A percentile compares a stretch with the other conserved stretches of the same genome.
These are phyloP conservation scores for Lamproptera curius DNA, from an alignment of 2,888 invertebrate species.

Conservation along the genomic window DNA sequence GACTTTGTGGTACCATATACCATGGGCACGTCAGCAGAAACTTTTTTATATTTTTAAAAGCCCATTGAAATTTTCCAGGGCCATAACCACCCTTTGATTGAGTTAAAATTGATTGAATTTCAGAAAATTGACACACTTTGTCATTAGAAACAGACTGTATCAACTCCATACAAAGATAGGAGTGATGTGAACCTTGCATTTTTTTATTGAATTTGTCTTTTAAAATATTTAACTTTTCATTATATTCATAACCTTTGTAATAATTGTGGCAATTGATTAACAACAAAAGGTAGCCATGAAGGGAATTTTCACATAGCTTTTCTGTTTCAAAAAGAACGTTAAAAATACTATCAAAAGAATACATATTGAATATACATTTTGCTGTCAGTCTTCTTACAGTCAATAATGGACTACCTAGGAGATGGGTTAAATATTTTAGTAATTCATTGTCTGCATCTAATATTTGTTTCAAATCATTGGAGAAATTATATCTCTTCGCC, in stretches of 20 bases:
- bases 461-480: constrained; percentile 33
- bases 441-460: constrained; percentile 35
- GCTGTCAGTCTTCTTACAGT: constrained; percentile 63
- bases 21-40: constrained; percentile 38
- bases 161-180: constrained; percentile 47
- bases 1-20: constrained; percentile 37
- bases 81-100: constrained; percentile 35
- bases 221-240: constrained; percentile 30
- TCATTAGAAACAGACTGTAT: constrained; percentile 40
- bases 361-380: constrained; percentile 62
- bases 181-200: constrained; percentile 34
- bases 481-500: constrained; percentile 60
- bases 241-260: constrained; percentile 29
- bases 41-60: constrained; percentile 40
- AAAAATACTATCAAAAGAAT: constrained; percentile 38
- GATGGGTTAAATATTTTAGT: constrained; percentile 39
- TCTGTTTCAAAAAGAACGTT: constrained; percentile 5
- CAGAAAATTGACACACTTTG: constrained; percentile 22
- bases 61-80: constrained; percentile 52
- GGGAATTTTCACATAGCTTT: constrained; percentile 44
- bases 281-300: constrained; percentile 59
- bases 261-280: constrained; percentile 39
- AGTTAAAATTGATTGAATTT: constrained; percentile 37
- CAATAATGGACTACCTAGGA: constrained; percentile 64
- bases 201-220: constrained; percentile 32